These are phyloP conservation scores for Syngnathus scovelli DNA, from an alignment of 2,113 vertebrate genomes.

Conservation along the genomic window DNA sequence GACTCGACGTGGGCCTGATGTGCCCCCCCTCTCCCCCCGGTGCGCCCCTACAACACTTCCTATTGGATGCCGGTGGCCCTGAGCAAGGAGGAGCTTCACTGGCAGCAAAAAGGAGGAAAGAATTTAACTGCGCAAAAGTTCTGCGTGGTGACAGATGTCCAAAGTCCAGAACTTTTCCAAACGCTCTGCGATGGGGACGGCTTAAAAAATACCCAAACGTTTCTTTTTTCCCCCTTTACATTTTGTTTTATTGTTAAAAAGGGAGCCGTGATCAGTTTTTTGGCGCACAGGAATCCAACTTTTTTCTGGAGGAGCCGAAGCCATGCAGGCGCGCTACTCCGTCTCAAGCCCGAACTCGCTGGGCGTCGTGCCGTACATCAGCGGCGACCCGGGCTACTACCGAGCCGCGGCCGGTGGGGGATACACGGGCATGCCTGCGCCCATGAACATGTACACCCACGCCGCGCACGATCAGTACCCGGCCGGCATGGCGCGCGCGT, in stretches of 20 bases:
- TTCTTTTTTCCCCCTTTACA: conserved; percentile 2
- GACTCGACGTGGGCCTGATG: conserved; percentile 48
- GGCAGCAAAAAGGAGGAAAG: conserved; percentile 72
- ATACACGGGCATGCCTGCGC: conserved; percentile 90
- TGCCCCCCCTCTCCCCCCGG: conserved; percentile 33
- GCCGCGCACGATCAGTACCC: conserved; percentile 92
- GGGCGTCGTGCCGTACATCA: conserved; percentile 95
- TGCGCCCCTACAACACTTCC: conserved; percentile 42
- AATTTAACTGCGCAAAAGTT: conserved; percentile 92
- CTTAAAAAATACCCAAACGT: conserved; percentile 28
- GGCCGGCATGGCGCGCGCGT: conserved; percentile 87
- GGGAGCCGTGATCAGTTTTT: conserved; percentile 39
- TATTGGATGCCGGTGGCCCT: conserved; percentile 70
- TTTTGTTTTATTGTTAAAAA: conserved; percentile 1
- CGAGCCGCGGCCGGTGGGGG: conserved; percentile 86
- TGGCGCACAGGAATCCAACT: conserved; percentile 25
- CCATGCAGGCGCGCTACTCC: conserved; percentile 97
- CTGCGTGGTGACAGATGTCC: conserved; percentile 89
- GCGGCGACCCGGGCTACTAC: conserved; percentile 92
- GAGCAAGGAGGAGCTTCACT: conserved; percentile 70
- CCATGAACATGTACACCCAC: conserved; percentile 96
- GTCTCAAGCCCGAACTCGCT: conserved; percentile 94
- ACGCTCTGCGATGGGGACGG: conserved; percentile 73
- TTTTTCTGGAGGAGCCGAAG: conserved; percentile 56
- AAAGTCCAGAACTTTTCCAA: conserved; percentile 88